These are phyloP conservation scores for Mionectes olivaceus DNA, from an alignment of 2,797 vertebrate genomes.

Conservation along the genomic window DNA sequence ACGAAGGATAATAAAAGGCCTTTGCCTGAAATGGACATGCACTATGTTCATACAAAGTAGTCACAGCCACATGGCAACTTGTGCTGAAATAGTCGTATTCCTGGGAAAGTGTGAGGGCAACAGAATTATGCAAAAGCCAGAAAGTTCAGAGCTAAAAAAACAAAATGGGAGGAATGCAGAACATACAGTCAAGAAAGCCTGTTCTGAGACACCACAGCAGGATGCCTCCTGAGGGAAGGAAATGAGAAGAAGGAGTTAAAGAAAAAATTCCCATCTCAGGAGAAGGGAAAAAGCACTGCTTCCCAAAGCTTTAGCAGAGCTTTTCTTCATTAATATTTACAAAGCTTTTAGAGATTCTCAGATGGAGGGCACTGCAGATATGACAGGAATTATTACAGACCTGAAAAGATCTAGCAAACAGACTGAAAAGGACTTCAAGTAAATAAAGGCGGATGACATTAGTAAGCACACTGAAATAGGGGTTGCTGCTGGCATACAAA, in stretches of 20 bases:
- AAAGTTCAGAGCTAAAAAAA: not conserved
- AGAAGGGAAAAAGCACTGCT: conserved; percentile 20
- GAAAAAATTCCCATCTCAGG: not conserved
- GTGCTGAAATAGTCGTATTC: not conserved
- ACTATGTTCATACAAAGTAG: not conserved
- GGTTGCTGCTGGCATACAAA: conserved; percentile 34
- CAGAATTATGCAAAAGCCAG: not conserved
- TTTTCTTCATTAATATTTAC: conserved; percentile 72
- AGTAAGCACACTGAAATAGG: not conserved
- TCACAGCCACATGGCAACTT: not conserved
- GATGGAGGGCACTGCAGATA: conserved; percentile 61
- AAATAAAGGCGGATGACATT: conserved; percentile 31
- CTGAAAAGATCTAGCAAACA: conserved; percentile 49
- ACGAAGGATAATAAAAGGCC: not conserved
- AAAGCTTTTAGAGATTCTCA: conserved; percentile 63
- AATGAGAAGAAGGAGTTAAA: conserved; percentile 26
- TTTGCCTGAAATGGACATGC: not conserved
- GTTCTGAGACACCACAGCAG: not conserved
- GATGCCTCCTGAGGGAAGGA: not conserved
- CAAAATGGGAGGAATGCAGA: not conserved
- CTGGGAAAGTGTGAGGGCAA: not conserved
- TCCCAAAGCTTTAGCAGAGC: conserved; percentile 49
- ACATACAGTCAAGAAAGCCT: not conserved
- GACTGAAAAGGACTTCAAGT: conserved; percentile 20
- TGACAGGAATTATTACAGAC: conserved; percentile 53